Conservation (phyloP, 2,113 vertebrate genomes). For the Catharus fuscescens region DNA sequence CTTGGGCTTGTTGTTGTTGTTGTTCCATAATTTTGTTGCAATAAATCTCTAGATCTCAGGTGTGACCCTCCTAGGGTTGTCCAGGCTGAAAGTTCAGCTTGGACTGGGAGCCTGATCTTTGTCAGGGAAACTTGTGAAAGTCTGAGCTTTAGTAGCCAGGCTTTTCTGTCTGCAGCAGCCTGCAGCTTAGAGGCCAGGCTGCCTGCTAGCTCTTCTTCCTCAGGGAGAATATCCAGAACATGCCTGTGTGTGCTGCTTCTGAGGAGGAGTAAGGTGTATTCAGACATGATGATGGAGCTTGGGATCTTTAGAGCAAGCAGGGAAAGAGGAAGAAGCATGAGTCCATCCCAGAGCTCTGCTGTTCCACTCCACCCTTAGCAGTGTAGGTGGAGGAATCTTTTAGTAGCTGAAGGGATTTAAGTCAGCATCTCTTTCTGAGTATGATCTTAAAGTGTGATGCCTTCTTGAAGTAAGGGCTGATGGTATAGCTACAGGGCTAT, state of each 20-base stretch:
- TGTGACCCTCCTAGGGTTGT: neutral
- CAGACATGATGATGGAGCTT: neutral
- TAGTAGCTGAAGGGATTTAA: neutral
- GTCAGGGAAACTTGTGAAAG: neutral
- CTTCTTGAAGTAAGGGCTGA: neutral
- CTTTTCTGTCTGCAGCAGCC: neutral
- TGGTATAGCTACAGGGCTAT: neutral
- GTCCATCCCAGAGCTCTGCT: neutral
- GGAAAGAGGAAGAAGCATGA: neutral
- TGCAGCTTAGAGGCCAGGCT: neutral
- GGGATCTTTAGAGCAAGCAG: neutral
- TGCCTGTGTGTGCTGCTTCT: neutral
- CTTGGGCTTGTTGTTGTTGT: neutral
- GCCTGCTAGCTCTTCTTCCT: neutral
- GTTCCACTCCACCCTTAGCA: neutral
- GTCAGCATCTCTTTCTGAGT: neutral
- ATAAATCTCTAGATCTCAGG: neutral
- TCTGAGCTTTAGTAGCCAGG: neutral
- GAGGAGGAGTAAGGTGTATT: neutral
- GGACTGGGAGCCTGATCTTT: neutral
- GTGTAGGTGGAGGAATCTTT: neutral
- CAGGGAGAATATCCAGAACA: neutral
- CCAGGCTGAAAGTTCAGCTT: neutral
- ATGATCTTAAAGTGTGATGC: neutral
- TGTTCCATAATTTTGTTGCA: neutral